Evolutionary conservation across 1,140 invertebrate genomes (phyloP).

Genomic region (Fopius arisanus): DNA sequence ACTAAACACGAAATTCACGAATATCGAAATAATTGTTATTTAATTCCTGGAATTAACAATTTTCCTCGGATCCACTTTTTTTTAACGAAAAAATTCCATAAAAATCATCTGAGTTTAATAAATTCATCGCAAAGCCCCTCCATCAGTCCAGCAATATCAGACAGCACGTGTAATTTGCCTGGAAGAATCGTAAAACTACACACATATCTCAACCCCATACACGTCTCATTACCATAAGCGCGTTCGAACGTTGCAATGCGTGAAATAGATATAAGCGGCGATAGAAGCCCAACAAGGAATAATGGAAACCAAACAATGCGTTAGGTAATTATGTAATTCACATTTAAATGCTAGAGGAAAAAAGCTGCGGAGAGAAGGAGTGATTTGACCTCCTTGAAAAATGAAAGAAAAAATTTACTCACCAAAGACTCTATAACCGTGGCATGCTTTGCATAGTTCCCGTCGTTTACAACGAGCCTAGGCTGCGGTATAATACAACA

Average conservation of each 20-base stretch:
- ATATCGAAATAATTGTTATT: no score
- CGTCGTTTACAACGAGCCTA: constrained; percentile 20
- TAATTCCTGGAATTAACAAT: no score
- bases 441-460: constrained; percentile 41
- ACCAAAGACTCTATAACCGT: constrained; percentile 25
- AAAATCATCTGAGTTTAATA: not conserved
- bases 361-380: not conserved
- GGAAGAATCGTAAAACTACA: constrained; percentile 1
- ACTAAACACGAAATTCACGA: no score
- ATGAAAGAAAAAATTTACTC: not conserved
- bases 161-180: constrained; percentile 20
- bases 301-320: constrained; percentile 55
- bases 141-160: not conserved
- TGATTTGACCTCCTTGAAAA: not conserved
- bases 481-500: not conserved
- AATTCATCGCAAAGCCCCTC: not conserved
- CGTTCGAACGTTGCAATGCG: constrained; percentile 39
- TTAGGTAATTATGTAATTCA: constrained; percentile 53
- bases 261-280: constrained; percentile 54
- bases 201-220: constrained; percentile 3
- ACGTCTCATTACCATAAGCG: constrained; percentile 36
- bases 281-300: constrained; percentile 42
- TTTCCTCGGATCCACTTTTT: no score
- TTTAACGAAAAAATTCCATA: not conserved
- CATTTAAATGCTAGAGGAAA: constrained; percentile 40